Evolutionary conservation across 2,113 vertebrate species (phyloP).

Genomic region (Pampusana beccarii): DNA sequence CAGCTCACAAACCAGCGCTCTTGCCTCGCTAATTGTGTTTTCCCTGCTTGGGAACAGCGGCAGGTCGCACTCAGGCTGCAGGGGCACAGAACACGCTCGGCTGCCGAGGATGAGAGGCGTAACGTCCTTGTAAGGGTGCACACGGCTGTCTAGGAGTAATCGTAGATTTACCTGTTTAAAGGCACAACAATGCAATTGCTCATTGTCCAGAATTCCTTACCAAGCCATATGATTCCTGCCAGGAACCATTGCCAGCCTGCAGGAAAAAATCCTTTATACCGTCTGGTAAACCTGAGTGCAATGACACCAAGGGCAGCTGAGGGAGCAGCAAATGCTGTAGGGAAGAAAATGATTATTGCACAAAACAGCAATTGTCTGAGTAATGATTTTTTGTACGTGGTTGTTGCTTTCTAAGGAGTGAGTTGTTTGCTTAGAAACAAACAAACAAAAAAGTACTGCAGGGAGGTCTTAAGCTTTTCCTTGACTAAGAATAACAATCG

Average conservation of each 20-base stretch:
- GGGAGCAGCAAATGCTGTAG: not conserved
- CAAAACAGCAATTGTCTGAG: not conserved
- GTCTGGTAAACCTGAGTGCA: not conserved
- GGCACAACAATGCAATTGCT: not conserved
- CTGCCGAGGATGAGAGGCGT: fast-evolving
- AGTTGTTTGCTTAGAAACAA: not conserved
- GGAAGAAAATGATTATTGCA: not conserved
- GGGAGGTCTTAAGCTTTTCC: not conserved
- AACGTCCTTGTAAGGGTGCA: not conserved
- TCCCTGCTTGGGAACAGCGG: not conserved
- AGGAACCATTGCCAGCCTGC: not conserved
- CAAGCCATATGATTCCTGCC: not conserved
- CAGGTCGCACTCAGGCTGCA: not conserved
- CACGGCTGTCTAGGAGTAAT: fast-evolving
- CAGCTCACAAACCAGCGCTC: too few relatives aligned
- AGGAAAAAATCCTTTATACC: not conserved
- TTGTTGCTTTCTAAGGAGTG: not conserved
- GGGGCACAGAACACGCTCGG: not conserved
- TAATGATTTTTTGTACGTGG: not conserved
- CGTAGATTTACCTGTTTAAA: not conserved
- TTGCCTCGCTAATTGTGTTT: not conserved
- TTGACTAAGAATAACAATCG: not conserved
- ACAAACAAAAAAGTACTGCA: not conserved
- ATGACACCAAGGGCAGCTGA: not conserved
- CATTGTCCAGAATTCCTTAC: not conserved